phyloP scores from a whole-genome alignment of 2,888 invertebrate species.

The Cacoxenus indagator region DNA sequence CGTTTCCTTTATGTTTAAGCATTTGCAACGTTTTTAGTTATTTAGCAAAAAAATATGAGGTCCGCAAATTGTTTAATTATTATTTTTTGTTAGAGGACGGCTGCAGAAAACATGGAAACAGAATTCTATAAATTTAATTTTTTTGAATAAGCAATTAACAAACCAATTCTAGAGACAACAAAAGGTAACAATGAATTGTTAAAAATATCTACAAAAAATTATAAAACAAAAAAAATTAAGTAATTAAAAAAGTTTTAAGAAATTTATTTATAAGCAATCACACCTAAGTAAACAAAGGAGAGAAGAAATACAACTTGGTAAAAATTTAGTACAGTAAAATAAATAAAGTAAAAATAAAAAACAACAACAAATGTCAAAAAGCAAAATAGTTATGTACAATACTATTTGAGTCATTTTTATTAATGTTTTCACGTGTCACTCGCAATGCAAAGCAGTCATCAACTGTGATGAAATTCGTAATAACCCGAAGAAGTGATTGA shows the following conservation, averaged over 20 bases:
- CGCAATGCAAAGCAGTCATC: too few species aligned
- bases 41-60: slow-evolving; percentile 10
- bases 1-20: background rate
- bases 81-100: background rate
- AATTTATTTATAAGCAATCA: slow-evolving; percentile 48
- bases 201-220: slow-evolving; percentile 6
- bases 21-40: background rate
- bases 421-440: too few species aligned
- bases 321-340: slow-evolving; percentile 35
- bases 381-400: too few species aligned
- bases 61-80: slow-evolving; percentile 38
- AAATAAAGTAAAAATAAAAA: slow-evolving; percentile 38
- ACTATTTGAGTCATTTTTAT: too few species aligned
- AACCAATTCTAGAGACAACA: slow-evolving; percentile 30
- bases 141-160: slow-evolving; percentile 47
- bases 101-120: background rate
- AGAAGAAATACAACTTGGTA: slow-evolving; percentile 42
- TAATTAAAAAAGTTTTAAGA: slow-evolving; percentile 25
- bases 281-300: slow-evolving; percentile 51
- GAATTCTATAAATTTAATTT: slow-evolving; percentile 41
- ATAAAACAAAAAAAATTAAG: background rate
- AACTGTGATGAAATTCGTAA: too few species aligned
- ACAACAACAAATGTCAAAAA: too few species aligned
- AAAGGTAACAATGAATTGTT: slow-evolving; percentile 35
- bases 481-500: too few species aligned